phyloP scores from a whole-genome alignment of 2,888 invertebrate genomes.

The Magallana nippona region DNA sequence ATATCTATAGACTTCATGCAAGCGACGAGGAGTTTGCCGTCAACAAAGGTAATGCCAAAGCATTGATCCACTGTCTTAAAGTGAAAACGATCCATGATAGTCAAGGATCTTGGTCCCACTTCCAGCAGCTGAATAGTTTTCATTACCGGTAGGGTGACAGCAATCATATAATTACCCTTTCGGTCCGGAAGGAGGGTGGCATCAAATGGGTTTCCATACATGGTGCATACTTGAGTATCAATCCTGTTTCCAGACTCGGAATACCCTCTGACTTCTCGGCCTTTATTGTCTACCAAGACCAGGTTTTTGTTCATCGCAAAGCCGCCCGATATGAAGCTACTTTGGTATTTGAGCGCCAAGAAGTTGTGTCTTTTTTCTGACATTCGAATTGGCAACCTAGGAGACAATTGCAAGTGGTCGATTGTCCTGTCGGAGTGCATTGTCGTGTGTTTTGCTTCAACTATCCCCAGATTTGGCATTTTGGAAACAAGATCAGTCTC shows the following conservation, averaged over 20 bases:
- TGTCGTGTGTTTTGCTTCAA: constrained; percentile 36
- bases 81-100: neutral
- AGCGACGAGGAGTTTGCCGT: constrained; percentile 43
- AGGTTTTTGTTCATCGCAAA: constrained; percentile 12
- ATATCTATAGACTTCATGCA: constrained; percentile 42
- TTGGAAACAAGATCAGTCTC: constrained; percentile 33
- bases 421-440: constrained; percentile 34
- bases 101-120: neutral
- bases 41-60: constrained; percentile 42
- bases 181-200: constrained; percentile 33
- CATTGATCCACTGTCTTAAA: constrained; percentile 43
- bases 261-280: constrained; percentile 47
- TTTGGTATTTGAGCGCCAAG: constrained; percentile 43
- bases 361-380: constrained; percentile 43
- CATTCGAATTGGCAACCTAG: neutral
- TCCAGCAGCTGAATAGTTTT: constrained; percentile 42
- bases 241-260: constrained; percentile 37
- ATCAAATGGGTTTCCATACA: constrained; percentile 46
- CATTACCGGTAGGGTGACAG: constrained; percentile 41
- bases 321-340: constrained; percentile 47
- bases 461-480: constrained; percentile 37
- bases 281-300: constrained; percentile 42
- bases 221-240: constrained; percentile 42
- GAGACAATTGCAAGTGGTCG: constrained; percentile 39
- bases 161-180: constrained; percentile 28